Percentiles rank a stretch among this genome's conserved stretches.
phyloP scores from a whole-genome alignment of 2,797 vertebrate genomes.

The Girardinus metallicus region DNA sequence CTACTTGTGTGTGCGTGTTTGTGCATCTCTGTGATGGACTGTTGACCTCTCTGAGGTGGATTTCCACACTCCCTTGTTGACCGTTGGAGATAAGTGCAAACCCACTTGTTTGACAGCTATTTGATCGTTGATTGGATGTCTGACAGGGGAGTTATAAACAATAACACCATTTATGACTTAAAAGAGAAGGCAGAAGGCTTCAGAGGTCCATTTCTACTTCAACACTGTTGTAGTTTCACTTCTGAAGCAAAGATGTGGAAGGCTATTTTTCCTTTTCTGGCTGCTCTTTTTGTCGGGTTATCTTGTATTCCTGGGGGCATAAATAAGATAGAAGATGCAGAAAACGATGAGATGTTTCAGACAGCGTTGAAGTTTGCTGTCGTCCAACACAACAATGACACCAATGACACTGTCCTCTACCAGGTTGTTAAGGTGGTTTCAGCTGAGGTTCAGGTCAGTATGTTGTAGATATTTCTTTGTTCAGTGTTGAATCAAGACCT shows the following conservation, averaged over 20 bases:
- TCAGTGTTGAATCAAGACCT: background rate
- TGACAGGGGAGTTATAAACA: background rate
- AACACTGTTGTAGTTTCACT: background rate
- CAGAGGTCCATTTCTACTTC: background rate
- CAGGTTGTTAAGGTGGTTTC: background rate
- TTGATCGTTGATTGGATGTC: background rate
- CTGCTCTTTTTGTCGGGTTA: background rate
- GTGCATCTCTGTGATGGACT: background rate
- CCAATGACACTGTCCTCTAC: slow-evolving; percentile 7
- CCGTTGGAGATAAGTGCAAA: background rate
- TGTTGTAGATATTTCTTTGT: background rate
- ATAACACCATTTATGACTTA: background rate
- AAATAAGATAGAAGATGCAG: background rate
- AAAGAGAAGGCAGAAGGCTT: background rate
- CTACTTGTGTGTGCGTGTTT: background rate
- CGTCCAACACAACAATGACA: background rate
- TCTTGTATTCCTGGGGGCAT: background rate
- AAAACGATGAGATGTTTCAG: background rate
- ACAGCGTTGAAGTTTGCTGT: slow-evolving; percentile 18
- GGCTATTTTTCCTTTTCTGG: background rate
- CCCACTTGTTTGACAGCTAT: background rate
- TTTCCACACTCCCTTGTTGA: background rate
- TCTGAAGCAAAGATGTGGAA: background rate
- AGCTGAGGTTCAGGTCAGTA: slow-evolving; percentile 11
- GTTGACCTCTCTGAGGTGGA: too few relatives aligned